These are phyloP conservation scores for Centruroides sculpturatus DNA, from an alignment of 1,140 invertebrate species.

Conservation along the genomic window DNA sequence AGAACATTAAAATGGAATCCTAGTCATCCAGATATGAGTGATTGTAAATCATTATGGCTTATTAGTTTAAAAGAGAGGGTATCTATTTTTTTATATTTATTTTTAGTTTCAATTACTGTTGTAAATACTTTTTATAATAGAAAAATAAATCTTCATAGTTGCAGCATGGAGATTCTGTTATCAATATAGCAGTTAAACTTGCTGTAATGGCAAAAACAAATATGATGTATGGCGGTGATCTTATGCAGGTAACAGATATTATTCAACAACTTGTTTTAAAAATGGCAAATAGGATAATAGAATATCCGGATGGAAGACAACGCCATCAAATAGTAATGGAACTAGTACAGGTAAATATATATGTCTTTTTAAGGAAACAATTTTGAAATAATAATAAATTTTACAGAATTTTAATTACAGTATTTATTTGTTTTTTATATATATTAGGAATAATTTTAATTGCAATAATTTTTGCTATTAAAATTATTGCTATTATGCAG, in stretches of 20 bases:
- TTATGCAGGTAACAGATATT: conserved; percentile 69
- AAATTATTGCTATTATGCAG: too few relatives aligned
- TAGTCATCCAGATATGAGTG: not conserved
- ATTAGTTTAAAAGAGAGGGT: not conserved
- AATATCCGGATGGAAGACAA: conserved; percentile 41
- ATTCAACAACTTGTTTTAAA: conserved; percentile 72
- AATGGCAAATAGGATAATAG: conserved; percentile 43
- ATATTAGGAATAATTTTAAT: too few relatives aligned
- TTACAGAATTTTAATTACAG: too few relatives aligned
- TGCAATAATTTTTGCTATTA: too few relatives aligned
- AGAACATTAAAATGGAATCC: not conserved
- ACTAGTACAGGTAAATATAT: conserved; percentile 31
- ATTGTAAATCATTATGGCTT: not conserved
- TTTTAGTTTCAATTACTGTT: too few relatives aligned
- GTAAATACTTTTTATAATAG: too few relatives aligned
- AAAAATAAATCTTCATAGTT: conserved; percentile 27
- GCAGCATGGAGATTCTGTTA: conserved; percentile 45
- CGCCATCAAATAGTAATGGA: conserved; percentile 8
- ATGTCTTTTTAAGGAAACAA: too few relatives aligned
- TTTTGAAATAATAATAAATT: too few relatives aligned
- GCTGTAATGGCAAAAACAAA: conserved; percentile 71
- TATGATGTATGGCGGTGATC: conserved; percentile 71
- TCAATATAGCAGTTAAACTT: conserved; percentile 62
- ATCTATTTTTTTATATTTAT: not conserved
- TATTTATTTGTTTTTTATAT: too few relatives aligned